Evolutionary conservation across 1,140 invertebrate species (phyloP).

Genomic region (Nomia melanderi): DNA sequence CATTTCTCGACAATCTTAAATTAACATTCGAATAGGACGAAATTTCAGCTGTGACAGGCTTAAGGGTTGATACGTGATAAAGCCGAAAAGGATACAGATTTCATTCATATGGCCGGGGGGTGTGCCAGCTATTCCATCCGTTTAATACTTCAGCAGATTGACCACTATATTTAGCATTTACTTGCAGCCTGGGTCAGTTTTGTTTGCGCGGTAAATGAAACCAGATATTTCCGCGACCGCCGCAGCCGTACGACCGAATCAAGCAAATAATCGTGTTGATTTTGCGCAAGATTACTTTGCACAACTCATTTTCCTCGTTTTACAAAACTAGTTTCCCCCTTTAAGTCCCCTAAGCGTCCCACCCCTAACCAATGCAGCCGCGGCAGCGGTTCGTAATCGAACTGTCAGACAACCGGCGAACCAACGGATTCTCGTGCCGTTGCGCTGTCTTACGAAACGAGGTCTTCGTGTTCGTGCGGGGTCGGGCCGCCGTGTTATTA

Average conservation of each 20-base stretch:
- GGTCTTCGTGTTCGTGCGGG: background rate
- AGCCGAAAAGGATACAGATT: too few relatives aligned
- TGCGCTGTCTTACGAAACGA: background rate
- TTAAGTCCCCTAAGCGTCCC: slow-evolving; percentile 21
- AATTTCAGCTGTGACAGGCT: too few relatives aligned
- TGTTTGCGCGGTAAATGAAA: slow-evolving; percentile 36
- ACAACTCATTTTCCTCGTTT: slow-evolving; percentile 23
- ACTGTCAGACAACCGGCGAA: slow-evolving; percentile 21
- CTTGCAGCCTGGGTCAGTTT: background rate
- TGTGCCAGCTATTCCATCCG: background rate
- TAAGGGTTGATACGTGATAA: too few relatives aligned
- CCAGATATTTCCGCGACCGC: slow-evolving; percentile 4
- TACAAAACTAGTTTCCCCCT: slow-evolving; percentile 19
- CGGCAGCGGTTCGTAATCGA: slow-evolving; percentile 17
- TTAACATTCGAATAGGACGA: too few relatives aligned
- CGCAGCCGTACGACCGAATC: slow-evolving; percentile 15
- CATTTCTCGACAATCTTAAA: too few relatives aligned
- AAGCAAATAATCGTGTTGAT: slow-evolving; percentile 42
- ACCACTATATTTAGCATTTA: slow-evolving; percentile 27
- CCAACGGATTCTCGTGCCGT: background rate
- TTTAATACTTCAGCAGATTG: background rate
- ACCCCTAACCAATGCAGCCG: background rate
- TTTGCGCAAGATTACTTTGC: slow-evolving; percentile 27
- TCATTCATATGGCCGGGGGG: too few relatives aligned
- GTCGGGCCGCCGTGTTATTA: background rate